phyloP scores from a whole-genome alignment of 2,888 invertebrate genomes.

The Zygogramma bicolorata region DNA sequence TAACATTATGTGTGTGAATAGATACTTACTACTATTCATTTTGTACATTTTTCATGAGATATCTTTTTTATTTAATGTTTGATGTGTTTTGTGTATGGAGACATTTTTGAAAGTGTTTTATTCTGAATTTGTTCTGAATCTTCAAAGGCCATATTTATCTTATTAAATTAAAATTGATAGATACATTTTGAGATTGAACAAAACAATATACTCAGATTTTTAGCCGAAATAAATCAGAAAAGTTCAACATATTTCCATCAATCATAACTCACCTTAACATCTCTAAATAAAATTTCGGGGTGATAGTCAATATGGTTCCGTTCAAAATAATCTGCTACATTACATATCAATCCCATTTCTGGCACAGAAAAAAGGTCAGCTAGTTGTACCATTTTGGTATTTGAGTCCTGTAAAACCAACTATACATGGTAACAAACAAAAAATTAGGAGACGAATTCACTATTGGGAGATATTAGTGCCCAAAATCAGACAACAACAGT shows the following conservation, averaged over 20 bases:
- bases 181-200: too few relatives aligned
- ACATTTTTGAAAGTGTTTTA: too few relatives aligned
- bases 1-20: too few relatives aligned
- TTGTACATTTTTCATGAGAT: too few relatives aligned
- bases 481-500: not conserved
- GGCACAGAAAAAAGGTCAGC: conserved; percentile 97
- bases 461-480: conserved; percentile 31
- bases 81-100: too few relatives aligned
- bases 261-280: conserved; percentile 82
- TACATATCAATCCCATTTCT: conserved; percentile 93
- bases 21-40: too few relatives aligned
- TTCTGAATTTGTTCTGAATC: too few relatives aligned
- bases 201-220: too few relatives aligned
- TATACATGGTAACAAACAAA: conserved; percentile 46
- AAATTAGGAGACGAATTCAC: conserved; percentile 25
- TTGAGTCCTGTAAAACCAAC: conserved; percentile 68
- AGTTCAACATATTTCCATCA: not conserved
- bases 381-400: conserved; percentile 90
- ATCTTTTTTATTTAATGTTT: too few relatives aligned
- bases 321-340: conserved; percentile 94
- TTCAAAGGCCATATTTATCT: too few relatives aligned
- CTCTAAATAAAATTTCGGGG: conserved; percentile 94
- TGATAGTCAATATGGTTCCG: conserved; percentile 91
- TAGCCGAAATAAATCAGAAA: too few relatives aligned
- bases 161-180: too few relatives aligned